Evolutionary conservation across 2,797 vertebrate species (phyloP), one percentile per base, ranked within the genome.

Genomic region (Malacoctenus gilli): DNA sequence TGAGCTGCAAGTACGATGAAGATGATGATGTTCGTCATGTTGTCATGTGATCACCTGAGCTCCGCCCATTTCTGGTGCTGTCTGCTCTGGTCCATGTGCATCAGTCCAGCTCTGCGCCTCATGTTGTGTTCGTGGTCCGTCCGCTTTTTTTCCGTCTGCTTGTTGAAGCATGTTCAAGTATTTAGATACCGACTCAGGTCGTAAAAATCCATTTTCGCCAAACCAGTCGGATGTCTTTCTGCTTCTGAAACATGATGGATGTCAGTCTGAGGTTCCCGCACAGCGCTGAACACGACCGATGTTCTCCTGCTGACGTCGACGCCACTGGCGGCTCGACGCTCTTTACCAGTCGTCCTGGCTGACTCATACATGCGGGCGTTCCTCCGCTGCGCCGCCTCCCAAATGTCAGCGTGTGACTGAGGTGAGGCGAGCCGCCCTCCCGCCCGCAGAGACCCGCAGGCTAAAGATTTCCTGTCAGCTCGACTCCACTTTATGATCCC

Each of bases 391-490:
- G 10, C 46, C 18, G 58, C 22, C 30, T 49, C 8, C 51, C 36
- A 78, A 85, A 85, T 86, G 85, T 79, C 82, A 85, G 60, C 28
- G 30, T 28, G 61, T 56, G 55, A 61, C 51, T 7, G 51, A 68
- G 72, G 57, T 79, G 69, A 72, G 65, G 1, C 6, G 47, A 5
- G 15, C 52, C 25, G 9, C 8, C 49, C 31, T 41, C 41, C 43
- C 5, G 13, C 59, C 48, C 44, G 54, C 70, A n/a, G 43, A 31
- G 38, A 69, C 46, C 70, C 58, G 68, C 66, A 47, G 47, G 59
- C 31, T 18, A 85, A 75, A 20, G 84, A 85, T 84, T 80, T 77
- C 51, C 69, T 64, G 82, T 81, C 85, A 35, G 59, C 55, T 70
- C 4, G 1, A 19, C 6, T 67, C 35, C 50, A 3, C 48, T 79